These are phyloP conservation scores for Drosophila sulfurigaster DNA, from an alignment of 1,140 invertebrate species.

Conservation along the genomic window DNA sequence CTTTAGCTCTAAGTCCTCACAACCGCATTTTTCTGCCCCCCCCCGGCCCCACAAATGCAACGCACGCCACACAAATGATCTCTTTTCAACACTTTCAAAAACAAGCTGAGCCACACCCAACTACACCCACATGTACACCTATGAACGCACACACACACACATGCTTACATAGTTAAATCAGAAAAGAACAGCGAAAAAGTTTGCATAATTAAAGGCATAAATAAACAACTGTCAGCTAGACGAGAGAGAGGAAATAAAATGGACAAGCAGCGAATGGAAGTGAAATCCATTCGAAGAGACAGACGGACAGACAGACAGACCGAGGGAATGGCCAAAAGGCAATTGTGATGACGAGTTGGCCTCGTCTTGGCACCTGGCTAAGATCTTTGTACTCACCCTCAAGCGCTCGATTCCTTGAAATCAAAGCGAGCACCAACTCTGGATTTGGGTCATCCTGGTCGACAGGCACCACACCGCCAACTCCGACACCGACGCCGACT, in stretches of 20 bases:
- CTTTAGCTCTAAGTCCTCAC: constrained; percentile 48
- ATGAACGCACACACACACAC: constrained; percentile 16
- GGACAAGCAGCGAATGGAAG: not conserved
- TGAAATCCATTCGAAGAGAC: constrained; percentile 45
- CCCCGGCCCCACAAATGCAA: not conserved
- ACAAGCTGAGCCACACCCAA: constrained; percentile 26
- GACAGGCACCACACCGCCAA: constrained; percentile 48
- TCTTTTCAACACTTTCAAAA: constrained; percentile 57
- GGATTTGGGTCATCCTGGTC: constrained; percentile 88
- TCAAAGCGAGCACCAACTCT: constrained; percentile 92
- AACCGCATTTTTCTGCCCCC: constrained; percentile 43
- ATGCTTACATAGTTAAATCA: constrained; percentile 41
- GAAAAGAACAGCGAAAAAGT: constrained; percentile 62
- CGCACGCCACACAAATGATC: constrained; percentile 31
- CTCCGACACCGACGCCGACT: constrained; percentile 9
- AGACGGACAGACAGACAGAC: constrained; percentile 13
- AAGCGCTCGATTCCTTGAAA: constrained; percentile 93
- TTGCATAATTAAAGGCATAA: constrained; percentile 71
- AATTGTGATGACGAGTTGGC: constrained; percentile 55
- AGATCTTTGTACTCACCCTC: constrained; percentile 89
- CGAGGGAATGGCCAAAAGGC: constrained; percentile 37
- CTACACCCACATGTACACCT: constrained; percentile 1
- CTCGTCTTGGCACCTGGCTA: constrained; percentile 18
- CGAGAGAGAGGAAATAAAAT: constrained; percentile 6
- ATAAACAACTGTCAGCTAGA: constrained; percentile 41